phyloP scores from a whole-genome alignment of 2,888 invertebrate species.

The Epinotia brunnichana region DNA sequence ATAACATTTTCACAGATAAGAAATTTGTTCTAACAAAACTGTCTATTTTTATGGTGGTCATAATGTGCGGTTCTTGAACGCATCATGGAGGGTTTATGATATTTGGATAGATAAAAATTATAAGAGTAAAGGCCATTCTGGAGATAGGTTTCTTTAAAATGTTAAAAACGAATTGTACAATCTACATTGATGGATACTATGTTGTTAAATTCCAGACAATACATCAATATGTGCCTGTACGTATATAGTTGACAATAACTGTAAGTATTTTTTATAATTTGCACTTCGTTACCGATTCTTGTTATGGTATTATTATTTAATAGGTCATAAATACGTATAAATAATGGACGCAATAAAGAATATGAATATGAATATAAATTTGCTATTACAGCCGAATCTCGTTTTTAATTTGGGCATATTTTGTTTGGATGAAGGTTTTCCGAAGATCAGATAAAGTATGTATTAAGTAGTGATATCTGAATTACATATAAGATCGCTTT shows the following conservation, averaged over 20 bases:
- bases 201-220: slow-evolving; percentile 31
- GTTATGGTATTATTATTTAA: slow-evolving; percentile 4
- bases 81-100: no score
- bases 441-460: slow-evolving; percentile 17
- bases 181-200: background rate
- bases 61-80: no score
- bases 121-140: background rate
- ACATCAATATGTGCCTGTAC: slow-evolving; percentile 37
- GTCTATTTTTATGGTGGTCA: no score
- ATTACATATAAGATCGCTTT: slow-evolving; percentile 17
- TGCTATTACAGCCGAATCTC: slow-evolving; percentile 11
- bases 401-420: background rate
- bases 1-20: no score
- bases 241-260: slow-evolving; percentile 37
- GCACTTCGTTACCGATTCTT: background rate
- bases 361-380: no score
- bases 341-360: no score
- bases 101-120: no score
- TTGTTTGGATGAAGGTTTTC: slow-evolving; percentile 3
- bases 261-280: slow-evolving; percentile 6
- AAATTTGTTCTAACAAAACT: no score
- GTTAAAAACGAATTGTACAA: background rate
- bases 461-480: slow-evolving; percentile 24
- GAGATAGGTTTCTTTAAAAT: slow-evolving; percentile 10
- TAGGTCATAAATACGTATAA: no score